These are phyloP conservation scores for Ophraella communa DNA, from an alignment of 2,888 invertebrate species.

Conservation along the genomic window DNA sequence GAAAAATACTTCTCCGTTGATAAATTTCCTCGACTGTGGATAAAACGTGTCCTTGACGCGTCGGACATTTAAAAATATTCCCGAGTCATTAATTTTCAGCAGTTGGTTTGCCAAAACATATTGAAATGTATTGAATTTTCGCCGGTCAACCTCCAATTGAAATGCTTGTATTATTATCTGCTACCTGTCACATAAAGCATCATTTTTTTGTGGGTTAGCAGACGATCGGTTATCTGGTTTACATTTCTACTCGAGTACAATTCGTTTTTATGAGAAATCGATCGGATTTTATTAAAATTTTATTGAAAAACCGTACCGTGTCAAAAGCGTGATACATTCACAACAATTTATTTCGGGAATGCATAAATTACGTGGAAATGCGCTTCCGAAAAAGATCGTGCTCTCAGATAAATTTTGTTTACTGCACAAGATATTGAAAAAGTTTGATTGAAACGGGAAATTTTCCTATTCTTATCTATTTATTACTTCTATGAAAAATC, in stretches of 20 bases:
- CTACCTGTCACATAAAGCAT: background rate
- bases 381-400: background rate
- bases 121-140: background rate
- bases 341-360: background rate
- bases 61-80: background rate
- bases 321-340: too few relatives aligned
- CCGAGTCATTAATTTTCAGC: background rate
- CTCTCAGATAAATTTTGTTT: background rate
- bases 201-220: background rate
- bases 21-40: too few relatives aligned
- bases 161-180: background rate
- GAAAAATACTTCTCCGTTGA: too few relatives aligned
- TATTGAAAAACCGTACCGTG: too few relatives aligned
- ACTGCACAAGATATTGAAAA: background rate
- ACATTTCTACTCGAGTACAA: too few relatives aligned
- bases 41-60: background rate
- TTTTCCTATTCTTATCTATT: background rate
- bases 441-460: background rate
- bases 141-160: background rate
- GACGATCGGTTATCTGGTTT: too few relatives aligned
- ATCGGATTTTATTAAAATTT: too few relatives aligned
- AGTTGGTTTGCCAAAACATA: background rate
- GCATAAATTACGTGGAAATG: background rate
- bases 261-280: too few relatives aligned
- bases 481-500: background rate